A percentile compares a stretch with the other conserved stretches of the same genome.
Evolutionary conservation across 2,888 invertebrate species (phyloP).

Genomic region (Gibbula magus): DNA sequence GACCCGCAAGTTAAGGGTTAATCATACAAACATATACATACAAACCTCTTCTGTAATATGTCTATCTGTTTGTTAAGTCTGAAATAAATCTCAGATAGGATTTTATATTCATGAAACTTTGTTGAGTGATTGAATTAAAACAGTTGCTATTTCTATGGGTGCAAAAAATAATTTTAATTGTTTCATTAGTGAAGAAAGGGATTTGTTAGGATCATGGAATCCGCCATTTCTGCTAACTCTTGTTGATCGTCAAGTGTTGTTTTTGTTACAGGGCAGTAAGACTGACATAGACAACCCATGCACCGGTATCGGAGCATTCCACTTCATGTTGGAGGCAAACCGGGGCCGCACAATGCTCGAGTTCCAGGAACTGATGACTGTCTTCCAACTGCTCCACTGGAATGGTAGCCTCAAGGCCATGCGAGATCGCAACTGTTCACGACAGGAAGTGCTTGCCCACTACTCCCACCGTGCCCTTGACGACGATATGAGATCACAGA

Average conservation of each 20-base stretch:
- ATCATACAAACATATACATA: too few species aligned
- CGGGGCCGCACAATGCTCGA: slow-evolving; percentile 91
- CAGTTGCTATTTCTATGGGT: too few species aligned
- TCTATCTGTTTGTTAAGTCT: too few species aligned
- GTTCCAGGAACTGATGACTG: slow-evolving; percentile 98
- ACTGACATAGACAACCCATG: slow-evolving; percentile 80
- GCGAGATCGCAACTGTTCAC: slow-evolving; percentile 94
- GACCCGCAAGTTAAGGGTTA: too few species aligned
- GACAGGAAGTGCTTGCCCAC: slow-evolving; percentile 90
- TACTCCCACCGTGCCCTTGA: slow-evolving; percentile 94
- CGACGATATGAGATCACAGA: slow-evolving; percentile 93
- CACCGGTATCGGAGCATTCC: slow-evolving; percentile 85
- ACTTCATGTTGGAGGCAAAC: slow-evolving; percentile 82
- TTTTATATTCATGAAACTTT: too few species aligned
- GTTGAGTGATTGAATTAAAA: too few species aligned
- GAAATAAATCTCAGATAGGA: too few species aligned
- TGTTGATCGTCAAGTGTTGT: background rate
- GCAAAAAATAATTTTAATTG: too few species aligned
- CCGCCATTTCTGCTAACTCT: background rate
- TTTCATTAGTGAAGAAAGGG: too few species aligned
- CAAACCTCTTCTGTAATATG: too few species aligned
- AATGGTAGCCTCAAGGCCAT: slow-evolving; percentile 96
- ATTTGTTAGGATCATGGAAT: too few species aligned
- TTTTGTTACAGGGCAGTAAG: slow-evolving; percentile 57
- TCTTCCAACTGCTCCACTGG: slow-evolving; percentile 96